These are phyloP conservation scores for Ganaspis sp. DNA, from an alignment of 1,140 invertebrate genomes.

Conservation along the genomic window DNA sequence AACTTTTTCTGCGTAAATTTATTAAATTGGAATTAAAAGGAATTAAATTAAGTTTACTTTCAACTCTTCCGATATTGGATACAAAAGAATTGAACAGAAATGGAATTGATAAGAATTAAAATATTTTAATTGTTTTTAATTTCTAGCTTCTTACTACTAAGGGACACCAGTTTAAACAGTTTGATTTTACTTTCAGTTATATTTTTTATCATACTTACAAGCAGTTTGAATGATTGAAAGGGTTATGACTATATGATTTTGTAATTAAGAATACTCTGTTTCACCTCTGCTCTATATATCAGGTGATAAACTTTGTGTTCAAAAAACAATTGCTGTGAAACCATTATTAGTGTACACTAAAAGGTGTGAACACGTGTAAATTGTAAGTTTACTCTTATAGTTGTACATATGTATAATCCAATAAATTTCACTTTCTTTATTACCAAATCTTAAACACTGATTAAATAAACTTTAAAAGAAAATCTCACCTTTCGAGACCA, in stretches of 20 bases:
- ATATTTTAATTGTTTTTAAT: no score
- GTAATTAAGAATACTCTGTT: not conserved
- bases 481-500: not conserved
- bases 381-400: not conserved
- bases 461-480: not conserved
- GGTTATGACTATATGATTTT: not conserved
- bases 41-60: no score
- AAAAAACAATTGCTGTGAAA: conserved; percentile 23
- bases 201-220: no score
- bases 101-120: no score
- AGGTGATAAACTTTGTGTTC: not conserved
- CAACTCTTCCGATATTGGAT: no score
- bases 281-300: not conserved
- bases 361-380: not conserved
- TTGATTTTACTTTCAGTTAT: no score
- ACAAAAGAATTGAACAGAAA: no score
- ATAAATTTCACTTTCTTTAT: not conserved
- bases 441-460: not conserved
- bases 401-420: conserved; percentile 24
- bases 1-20: no score
- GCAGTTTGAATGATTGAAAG: not conserved
- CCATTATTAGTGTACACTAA: not conserved
- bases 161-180: no score
- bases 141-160: no score
- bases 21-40: no score